These are phyloP conservation scores for Elysia chlorotica DNA, from an alignment of 1,140 invertebrate genomes.

Conservation along the genomic window DNA sequence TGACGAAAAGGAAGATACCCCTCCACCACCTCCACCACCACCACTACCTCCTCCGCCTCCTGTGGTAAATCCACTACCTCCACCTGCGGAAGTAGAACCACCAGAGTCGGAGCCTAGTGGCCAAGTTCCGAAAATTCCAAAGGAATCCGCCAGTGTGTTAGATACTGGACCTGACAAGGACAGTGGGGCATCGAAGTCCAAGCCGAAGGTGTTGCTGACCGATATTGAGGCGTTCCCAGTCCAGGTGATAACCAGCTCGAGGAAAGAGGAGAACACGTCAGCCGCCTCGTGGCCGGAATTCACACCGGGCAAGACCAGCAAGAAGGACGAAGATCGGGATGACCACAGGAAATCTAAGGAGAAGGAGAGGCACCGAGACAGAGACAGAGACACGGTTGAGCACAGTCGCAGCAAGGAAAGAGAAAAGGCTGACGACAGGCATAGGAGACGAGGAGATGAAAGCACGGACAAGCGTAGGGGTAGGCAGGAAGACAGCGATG, in stretches of 20 bases:
- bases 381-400: slow-evolving; percentile 4
- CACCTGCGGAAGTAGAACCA: no score
- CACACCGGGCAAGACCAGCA: background rate
- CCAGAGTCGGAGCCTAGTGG: background rate
- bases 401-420: slow-evolving; percentile 22
- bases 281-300: slow-evolving; percentile 5
- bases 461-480: background rate
- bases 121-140: background rate
- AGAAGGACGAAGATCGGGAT: slow-evolving; percentile 9
- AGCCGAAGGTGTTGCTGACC: background rate
- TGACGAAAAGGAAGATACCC: no score
- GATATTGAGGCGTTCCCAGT: slow-evolving; percentile 25
- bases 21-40: no score
- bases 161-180: background rate
- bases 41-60: no score
- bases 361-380: slow-evolving; percentile 24
- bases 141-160: background rate
- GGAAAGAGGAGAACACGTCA: slow-evolving; percentile 9
- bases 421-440: slow-evolving; percentile 21
- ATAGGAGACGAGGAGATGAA: background rate
- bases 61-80: no score
- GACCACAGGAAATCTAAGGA: slow-evolving; percentile 9
- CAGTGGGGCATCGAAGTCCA: background rate
- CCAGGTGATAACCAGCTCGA: slow-evolving; percentile 25
- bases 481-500: background rate